Percentiles rank a stretch among this genome's conserved stretches.
Conservation (phyloP, 2,797 vertebrate species). For the Pseudochirops cupreus region DNA sequence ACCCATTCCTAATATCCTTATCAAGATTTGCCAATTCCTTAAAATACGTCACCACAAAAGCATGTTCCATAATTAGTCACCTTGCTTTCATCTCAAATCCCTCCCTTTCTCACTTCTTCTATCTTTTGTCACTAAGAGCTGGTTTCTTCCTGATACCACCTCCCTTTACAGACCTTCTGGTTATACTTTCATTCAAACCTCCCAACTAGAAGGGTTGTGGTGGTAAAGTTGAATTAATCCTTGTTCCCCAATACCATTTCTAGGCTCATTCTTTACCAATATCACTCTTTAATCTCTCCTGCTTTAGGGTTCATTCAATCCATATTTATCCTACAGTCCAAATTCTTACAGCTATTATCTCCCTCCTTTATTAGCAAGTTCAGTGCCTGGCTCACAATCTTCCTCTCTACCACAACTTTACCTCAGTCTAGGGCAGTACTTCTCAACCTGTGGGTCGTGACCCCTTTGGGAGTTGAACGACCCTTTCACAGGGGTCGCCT, state of each 20-base stretch:
- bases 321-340: background rate
- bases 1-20: too few species aligned
- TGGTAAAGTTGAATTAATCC: background rate
- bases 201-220: background rate
- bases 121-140: too few species aligned
- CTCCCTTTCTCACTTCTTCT: too few species aligned
- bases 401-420: background rate
- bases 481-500: too few species aligned
- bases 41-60: too few species aligned
- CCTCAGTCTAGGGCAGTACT: background rate
- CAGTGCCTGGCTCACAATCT: background rate
- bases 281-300: background rate
- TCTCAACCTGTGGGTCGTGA: too few species aligned
- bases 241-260: background rate
- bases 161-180: background rate
- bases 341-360: background rate
- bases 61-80: too few species aligned
- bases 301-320: background rate
- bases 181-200: background rate
- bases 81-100: too few species aligned
- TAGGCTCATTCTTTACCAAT: background rate
- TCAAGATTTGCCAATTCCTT: too few species aligned
- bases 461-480: too few species aligned
- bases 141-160: background rate
- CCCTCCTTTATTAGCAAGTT: background rate